A percentile compares a stretch with the other conserved stretches of the same genome.
These are phyloP conservation scores for Maniola jurtina DNA, from an alignment of 1,140 invertebrate genomes.

Conservation along the genomic window DNA sequence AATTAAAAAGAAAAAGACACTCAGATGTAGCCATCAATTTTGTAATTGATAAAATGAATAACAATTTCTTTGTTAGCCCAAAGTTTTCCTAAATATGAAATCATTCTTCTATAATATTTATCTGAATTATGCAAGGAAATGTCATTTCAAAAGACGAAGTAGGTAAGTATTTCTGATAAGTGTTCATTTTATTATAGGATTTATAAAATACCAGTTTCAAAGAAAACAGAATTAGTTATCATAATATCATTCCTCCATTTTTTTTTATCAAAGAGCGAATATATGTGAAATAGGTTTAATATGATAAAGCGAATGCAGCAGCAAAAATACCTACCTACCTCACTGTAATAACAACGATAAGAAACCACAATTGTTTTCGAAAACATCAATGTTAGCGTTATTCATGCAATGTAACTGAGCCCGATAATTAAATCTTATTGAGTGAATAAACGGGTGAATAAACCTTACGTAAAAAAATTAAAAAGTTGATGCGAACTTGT, in stretches of 20 bases:
- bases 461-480: not conserved
- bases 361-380: slow-evolving; percentile 10
- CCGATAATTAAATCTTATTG: slow-evolving; percentile 5
- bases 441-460: not conserved
- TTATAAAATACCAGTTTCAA: not conserved
- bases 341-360: slow-evolving; percentile 8
- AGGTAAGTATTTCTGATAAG: too few species aligned
- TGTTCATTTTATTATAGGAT: too few species aligned
- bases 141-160: too few species aligned
- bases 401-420: slow-evolving; percentile 2
- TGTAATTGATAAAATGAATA: too few species aligned
- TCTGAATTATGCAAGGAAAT: too few species aligned
- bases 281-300: not conserved
- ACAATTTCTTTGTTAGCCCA: too few species aligned
- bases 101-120: too few species aligned
- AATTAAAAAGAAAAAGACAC: too few species aligned
- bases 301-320: slow-evolving; percentile 7
- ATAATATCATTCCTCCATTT: slow-evolving; percentile 2
- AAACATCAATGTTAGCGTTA: slow-evolving; percentile 8
- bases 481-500: not conserved
- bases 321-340: not conserved
- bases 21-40: too few species aligned
- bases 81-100: too few species aligned
- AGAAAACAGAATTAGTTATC: not conserved
- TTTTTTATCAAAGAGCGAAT: slow-evolving; percentile 2